phyloP scores from a whole-genome alignment of 1,140 invertebrate species.

The Rhyacophila brunnea region DNA sequence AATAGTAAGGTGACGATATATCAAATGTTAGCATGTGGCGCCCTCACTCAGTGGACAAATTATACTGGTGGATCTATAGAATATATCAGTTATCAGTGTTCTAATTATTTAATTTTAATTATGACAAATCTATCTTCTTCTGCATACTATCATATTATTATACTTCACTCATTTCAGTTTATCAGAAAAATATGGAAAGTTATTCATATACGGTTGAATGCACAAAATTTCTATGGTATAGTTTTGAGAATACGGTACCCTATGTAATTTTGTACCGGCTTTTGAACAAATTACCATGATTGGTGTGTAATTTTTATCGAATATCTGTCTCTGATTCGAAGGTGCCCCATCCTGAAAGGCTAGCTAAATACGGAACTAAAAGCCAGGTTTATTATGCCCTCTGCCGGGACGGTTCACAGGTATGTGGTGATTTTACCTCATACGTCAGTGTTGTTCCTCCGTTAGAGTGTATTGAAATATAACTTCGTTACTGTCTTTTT shows the following conservation, averaged over 20 bases:
- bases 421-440: constrained; percentile 48
- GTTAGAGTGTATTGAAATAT: no score
- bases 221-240: constrained; percentile 2
- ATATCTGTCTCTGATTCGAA: constrained; percentile 56
- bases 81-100: no score
- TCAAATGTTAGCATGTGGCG: no score
- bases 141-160: constrained; percentile 6
- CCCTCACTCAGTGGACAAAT: no score
- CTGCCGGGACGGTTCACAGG: constrained; percentile 53
- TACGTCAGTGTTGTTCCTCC: constrained; percentile 52
- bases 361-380: constrained; percentile 52
- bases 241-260: not conserved
- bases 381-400: constrained; percentile 53
- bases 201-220: no score
- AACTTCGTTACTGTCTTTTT: constrained; percentile 1
- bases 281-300: constrained; percentile 3
- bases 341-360: constrained; percentile 56
- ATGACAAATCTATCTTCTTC: no score
- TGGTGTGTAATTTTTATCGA: constrained; percentile 35
- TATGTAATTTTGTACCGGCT: not conserved
- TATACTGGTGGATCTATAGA: no score
- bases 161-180: no score
- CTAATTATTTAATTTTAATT: no score
- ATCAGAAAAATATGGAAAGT: no score
- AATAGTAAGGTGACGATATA: no score